These are phyloP conservation scores for Drosophila kepulauana DNA, from an alignment of 1,140 invertebrate species.

Conservation along the genomic window DNA sequence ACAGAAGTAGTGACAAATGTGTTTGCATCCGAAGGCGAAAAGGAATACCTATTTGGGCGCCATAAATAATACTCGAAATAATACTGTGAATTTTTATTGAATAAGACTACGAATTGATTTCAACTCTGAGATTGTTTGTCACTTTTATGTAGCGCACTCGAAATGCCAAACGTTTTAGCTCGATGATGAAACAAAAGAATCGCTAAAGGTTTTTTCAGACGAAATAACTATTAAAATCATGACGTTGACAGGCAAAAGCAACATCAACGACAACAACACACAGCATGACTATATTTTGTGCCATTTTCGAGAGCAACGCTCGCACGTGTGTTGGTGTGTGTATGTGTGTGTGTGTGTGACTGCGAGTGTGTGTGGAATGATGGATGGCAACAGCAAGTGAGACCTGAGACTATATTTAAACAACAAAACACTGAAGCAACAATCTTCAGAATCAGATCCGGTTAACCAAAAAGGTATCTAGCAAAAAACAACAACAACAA, in stretches of 20 bases:
- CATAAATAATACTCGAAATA: background rate
- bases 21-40: background rate
- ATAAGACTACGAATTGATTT: conserved; percentile 3
- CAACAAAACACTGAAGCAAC: conserved; percentile 56
- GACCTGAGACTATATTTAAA: conserved; percentile 41
- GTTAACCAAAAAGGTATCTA: conserved; percentile 68
- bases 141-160: conserved; percentile 36
- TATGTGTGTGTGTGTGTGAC: conserved; percentile 5
- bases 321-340: conserved; percentile 34
- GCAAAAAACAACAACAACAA: conserved; percentile 16
- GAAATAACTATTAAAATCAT: conserved; percentile 46
- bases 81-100: conserved; percentile 2
- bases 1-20: conserved; percentile 4
- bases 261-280: conserved; percentile 23
- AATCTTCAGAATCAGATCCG: conserved; percentile 73
- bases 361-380: conserved; percentile 48
- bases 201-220: background rate
- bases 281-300: conserved; percentile 65
- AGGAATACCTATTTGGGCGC: background rate
- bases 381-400: conserved; percentile 62
- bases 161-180: conserved; percentile 51
- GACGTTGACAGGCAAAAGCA: conserved; percentile 56
- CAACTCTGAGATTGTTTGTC: background rate
- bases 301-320: conserved; percentile 75
- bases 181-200: conserved; percentile 6